Evolutionary conservation across 2,797 vertebrate species (phyloP).

Genomic region (Xerus rutilus): DNA sequence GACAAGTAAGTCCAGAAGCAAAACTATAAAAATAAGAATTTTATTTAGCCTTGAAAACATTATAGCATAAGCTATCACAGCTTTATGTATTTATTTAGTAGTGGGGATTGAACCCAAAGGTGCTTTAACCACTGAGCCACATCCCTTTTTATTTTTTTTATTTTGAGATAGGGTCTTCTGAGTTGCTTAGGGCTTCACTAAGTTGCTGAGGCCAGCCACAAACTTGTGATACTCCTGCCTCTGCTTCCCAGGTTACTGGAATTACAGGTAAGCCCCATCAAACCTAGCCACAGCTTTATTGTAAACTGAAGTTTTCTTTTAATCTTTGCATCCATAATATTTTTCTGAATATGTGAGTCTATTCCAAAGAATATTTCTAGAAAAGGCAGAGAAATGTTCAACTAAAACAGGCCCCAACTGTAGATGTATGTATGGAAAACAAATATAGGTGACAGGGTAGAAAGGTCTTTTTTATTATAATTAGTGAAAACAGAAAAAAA

Average conservation of each 20-base stretch:
- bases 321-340: conserved; percentile 44
- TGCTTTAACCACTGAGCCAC: too few relatives aligned
- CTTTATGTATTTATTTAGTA: too few relatives aligned
- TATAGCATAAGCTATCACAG: not conserved
- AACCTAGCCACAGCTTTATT: not conserved
- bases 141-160: too few relatives aligned
- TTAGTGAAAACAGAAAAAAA: conserved; percentile 33
- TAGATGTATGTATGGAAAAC: not conserved
- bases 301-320: conserved; percentile 48
- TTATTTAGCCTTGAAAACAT: conserved; percentile 50
- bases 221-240: too few relatives aligned
- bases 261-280: too few relatives aligned
- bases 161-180: too few relatives aligned
- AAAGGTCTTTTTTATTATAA: conserved; percentile 20
- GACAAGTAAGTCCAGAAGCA: conserved; percentile 25
- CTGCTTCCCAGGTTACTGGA: too few relatives aligned
- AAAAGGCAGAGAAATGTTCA: conserved; percentile 48
- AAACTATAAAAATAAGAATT: conserved; percentile 41
- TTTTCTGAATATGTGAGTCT: conserved; percentile 28
- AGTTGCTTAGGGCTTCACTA: too few relatives aligned
- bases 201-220: too few relatives aligned
- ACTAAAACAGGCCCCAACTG: conserved; percentile 1
- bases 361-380: conserved; percentile 52
- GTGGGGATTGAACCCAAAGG: too few relatives aligned
- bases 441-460: not conserved